These are phyloP conservation scores for Boloria euphrosyne DNA, from an alignment of 2,888 invertebrate genomes.

Conservation along the genomic window DNA sequence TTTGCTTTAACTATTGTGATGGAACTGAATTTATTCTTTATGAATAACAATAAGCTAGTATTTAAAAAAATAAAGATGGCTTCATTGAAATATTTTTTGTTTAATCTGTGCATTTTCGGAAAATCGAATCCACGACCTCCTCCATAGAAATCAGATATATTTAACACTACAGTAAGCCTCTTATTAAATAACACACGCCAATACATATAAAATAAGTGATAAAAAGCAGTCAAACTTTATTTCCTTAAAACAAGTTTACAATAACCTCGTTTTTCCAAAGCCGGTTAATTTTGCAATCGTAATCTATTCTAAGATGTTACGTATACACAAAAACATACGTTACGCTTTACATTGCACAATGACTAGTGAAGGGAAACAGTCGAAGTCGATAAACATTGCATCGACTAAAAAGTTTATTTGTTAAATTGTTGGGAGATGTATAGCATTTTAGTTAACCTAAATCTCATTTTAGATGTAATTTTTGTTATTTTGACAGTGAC, in stretches of 20 bases:
- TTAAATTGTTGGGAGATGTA: neutral
- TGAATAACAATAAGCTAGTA: too few species aligned
- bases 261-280: conserved; percentile 25
- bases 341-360: conserved; percentile 67
- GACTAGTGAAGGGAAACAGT: conserved; percentile 50
- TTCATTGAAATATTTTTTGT: too few species aligned
- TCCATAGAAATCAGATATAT: too few species aligned
- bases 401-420: neutral
- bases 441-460: neutral
- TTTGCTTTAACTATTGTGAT: too few species aligned
- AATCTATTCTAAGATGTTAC: conserved; percentile 43
- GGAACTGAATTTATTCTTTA: too few species aligned
- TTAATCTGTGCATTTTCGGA: too few species aligned
- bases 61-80: too few species aligned
- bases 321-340: conserved; percentile 47
- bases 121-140: too few species aligned
- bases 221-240: conserved; percentile 7
- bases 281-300: conserved; percentile 39
- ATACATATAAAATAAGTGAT: neutral
- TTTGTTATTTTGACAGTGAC: too few species aligned
- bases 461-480: too few species aligned
- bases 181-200: too few species aligned
- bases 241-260: conserved; percentile 10
- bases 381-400: conserved; percentile 36
- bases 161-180: too few species aligned